Base-by-base conservation (phyloP, 2,888 invertebrate genomes). In the Drosophila sordidula region DNA sequence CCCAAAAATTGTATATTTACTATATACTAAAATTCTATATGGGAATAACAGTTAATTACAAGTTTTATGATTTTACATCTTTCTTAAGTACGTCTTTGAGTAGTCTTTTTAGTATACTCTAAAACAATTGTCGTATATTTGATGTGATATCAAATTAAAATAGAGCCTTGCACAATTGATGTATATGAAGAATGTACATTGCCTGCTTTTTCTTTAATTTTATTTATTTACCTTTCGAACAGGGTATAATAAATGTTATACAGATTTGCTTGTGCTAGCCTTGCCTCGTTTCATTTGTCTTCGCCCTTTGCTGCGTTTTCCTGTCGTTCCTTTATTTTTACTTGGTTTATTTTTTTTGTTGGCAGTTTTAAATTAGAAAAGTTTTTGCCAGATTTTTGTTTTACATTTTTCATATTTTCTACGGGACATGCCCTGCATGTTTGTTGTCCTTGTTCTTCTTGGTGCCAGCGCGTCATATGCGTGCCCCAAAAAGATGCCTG, bases 331-430 rank as follows among this genome's bases (percentile, higher is more conserved):
- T 83, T 83, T 67, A 65, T 61, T 69, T 69, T 67, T 63, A 42
- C 45, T 67, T 51, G 47, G 32, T 49, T 52, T 62, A 50, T 66
- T 78, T 82, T 75, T 71, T 79, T 72, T 85, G 81, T 87, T 85
- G 79, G 89, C 85, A 87, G 88, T 85, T 85, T 85, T 85, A 85
- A 85, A 85, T 85, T 85, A 85, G 85, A 85, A 85, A 85, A 85
- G 85, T 85, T 85, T 81, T 85, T 65, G 83, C 86, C 80, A 86
- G 83, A 86, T 86, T 82, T 89, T 89, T 86, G 80, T 85, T 85
- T 89, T 79, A 80, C 88, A 82, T 89, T 79, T 84, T 89, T 87
- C 88, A 89, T 87, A 87, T 89, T 85, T 89, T 85, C 87, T 72
- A 77, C 81, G 85, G 83, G 81, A 75, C 85, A 56, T 75, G 85